Conservation (phyloP, 2,888 invertebrate genomes). For the Aphrophora alni region DNA sequence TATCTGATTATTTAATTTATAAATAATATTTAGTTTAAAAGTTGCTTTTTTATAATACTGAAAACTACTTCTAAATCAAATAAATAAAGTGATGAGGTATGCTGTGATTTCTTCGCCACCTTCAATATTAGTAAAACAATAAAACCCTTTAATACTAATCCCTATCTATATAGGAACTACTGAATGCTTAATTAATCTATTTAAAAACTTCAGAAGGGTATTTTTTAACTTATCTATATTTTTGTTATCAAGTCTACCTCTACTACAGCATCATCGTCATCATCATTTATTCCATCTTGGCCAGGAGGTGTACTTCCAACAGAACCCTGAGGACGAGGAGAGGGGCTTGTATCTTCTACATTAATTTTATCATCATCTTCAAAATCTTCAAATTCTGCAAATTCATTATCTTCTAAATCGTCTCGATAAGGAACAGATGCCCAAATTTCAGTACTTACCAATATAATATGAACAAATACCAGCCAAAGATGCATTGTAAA, state of each 20-base stretch:
- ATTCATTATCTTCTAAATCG: conserved; percentile 82
- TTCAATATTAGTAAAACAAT: no score
- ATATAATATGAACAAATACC: conserved; percentile 56
- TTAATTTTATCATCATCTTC: conserved; percentile 60
- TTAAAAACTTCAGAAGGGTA: no score
- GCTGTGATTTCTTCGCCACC: no score
- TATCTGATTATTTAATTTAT: no score
- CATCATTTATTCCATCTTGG: conserved; percentile 54
- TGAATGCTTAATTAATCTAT: no score
- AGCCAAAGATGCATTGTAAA: conserved; percentile 59
- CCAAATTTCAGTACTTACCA: conserved; percentile 58
- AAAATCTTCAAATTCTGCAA: conserved; percentile 93
- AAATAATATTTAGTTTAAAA: no score
- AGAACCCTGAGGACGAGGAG: neutral
- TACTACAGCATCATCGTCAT: conserved; percentile 66
- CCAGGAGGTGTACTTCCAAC: conserved; percentile 30
- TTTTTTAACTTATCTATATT: no score
- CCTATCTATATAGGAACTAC: no score
- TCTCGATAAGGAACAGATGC: conserved; percentile 58
- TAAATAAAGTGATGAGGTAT: no score
- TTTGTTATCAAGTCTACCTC: conserved; percentile 59
- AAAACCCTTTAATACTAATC: no score
- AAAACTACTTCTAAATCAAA: no score
- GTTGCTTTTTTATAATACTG: no score
- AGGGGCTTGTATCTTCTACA: conserved; percentile 23